Percentiles rank a stretch among this genome's conserved stretches.
phyloP scores from a whole-genome alignment of 2,888 invertebrate species.

The Cistogaster globosa region DNA sequence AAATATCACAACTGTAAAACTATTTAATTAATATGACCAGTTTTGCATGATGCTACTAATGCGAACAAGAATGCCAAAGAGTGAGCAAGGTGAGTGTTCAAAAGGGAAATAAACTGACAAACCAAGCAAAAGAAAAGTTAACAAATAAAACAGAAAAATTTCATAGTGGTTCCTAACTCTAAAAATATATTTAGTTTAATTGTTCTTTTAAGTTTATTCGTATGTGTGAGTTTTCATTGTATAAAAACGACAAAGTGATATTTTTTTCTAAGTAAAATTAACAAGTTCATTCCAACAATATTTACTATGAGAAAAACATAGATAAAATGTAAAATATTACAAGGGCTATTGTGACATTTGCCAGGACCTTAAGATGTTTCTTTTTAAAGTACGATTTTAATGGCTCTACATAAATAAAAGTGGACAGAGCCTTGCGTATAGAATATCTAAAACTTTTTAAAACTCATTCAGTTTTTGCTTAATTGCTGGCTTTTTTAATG shows the following conservation, averaged over 20 bases:
- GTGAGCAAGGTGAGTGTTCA: neutral
- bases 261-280: constrained; percentile 50
- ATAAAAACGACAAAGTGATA: constrained; percentile 8
- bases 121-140: constrained; percentile 33
- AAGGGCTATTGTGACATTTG: too few species aligned
- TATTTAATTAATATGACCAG: constrained; percentile 59
- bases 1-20: constrained; percentile 44
- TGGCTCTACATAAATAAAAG: too few species aligned
- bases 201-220: neutral
- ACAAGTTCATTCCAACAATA: constrained; percentile 25
- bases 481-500: too few species aligned
- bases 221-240: constrained; percentile 20
- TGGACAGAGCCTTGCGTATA: too few species aligned
- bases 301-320: too few species aligned
- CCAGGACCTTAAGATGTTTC: too few species aligned
- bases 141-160: constrained; percentile 51
- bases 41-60: too few species aligned
- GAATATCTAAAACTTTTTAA: too few species aligned
- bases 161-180: neutral
- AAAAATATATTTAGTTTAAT: neutral
- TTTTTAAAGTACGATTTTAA: too few species aligned
- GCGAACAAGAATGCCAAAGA: too few species aligned
- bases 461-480: too few species aligned
- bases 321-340: too few species aligned
- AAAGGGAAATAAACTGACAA: constrained; percentile 3